Evolutionary conservation across 35 echinoderm and acorn worm species (phyloP).

Genomic region (Anneissia japonica): DNA sequence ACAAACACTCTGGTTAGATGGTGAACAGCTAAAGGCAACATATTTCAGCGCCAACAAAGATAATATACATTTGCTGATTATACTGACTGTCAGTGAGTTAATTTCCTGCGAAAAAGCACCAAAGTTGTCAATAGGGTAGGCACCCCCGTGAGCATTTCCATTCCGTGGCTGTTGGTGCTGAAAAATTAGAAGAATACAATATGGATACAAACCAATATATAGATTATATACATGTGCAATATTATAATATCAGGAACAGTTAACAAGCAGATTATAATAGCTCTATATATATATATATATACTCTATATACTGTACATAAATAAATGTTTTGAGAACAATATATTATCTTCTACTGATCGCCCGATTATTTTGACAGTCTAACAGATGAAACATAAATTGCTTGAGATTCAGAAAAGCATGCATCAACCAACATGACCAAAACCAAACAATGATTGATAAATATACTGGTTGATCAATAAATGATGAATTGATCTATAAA

Average conservation of each 20-base stretch:
- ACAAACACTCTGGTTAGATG: background rate
- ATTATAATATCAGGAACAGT: background rate
- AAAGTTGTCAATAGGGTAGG: background rate
- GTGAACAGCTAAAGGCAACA: background rate
- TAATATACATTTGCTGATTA: background rate
- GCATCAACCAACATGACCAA: too few species aligned
- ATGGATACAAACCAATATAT: conserved; percentile 2
- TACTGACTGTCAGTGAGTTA: conserved; percentile 1
- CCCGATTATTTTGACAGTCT: background rate
- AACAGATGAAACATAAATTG: background rate
- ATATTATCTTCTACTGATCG: background rate
- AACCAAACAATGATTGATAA: too few species aligned
- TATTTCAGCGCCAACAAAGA: background rate
- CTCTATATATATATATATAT: background rate
- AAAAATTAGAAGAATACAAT: background rate
- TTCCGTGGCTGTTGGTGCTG: background rate
- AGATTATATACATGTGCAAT: background rate
- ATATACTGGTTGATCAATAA: too few species aligned
- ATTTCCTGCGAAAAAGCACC: conserved; percentile 1
- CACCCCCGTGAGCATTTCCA: background rate
- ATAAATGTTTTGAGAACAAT: background rate
- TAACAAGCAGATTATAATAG: background rate
- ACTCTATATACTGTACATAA: too few species aligned
- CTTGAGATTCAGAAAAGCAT: too few species aligned
- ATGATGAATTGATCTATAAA: too few species aligned